Evolutionary conservation across 2,797 vertebrate genomes (phyloP), one percentile per base, ranked within the genome.

Genomic region (Cheirogaleus major): DNA sequence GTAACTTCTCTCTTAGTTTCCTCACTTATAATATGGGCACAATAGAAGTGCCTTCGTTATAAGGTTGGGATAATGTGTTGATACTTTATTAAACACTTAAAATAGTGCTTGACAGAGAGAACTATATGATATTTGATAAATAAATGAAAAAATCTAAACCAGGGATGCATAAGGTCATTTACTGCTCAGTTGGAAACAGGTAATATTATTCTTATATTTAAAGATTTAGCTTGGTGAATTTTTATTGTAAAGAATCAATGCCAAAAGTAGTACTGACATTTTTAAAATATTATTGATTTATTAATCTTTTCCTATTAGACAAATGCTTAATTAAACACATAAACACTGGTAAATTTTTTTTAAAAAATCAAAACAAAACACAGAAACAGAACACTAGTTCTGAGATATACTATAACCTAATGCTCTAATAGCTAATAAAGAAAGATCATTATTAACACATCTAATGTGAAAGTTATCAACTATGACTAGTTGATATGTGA

Each of bases 401-500:
- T 93, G 61, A 96, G 78, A 82, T 97, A 96, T 79, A 73, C 52
- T 63, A 84, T 12, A 88, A 38, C 63, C 95, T 97, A 98, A 98
- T 23, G 67, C 96, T 97, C 92, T 97, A 92, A 76, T 96, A 98
- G 67, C 88, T 92, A 91, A 97, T 96, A 95, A 75, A 96, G 27
- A 85, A 86, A 85, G 95, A 96, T 96, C 97, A 98, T 94, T 84
- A 97, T 98, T 82, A 97, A 97, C 98, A 98, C 96, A 96, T 5
- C 79, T 92, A 95, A 97, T 97, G 82, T 73, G 94, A 79, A 79
- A 89, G 50, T 95, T 65, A 32, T 96, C 85, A 97, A 91, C 82
- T 97, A 88, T 72, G 61, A 96, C 55, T 97, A 96, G 89, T 96
- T 98, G 96, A 93, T 96, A 80, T 93, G 79, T 50, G 93, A 91